Conservation (phyloP, 2,797 vertebrate species). For the Hippopotamyrus pictus region DNA sequence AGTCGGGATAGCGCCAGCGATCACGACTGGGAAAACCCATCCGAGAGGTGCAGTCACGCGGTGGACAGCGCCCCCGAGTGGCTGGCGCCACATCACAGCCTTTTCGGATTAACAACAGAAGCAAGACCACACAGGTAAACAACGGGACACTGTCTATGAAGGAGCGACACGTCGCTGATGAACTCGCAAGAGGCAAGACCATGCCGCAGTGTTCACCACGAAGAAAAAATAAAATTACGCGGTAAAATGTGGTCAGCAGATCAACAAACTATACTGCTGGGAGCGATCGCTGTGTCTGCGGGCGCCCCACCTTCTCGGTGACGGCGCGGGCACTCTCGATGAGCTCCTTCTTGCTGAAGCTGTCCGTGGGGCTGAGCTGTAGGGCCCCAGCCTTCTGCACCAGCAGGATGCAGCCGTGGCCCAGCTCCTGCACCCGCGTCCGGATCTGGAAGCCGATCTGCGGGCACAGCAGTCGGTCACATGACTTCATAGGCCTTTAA, state of each 20-base stretch:
- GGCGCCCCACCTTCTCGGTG: constrained; percentile 81
- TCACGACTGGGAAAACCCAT: constrained; percentile 17
- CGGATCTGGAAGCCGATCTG: constrained; percentile 93
- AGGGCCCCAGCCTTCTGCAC: constrained; percentile 97
- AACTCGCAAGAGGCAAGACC: not conserved
- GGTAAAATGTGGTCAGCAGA: not conserved
- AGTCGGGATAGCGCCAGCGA: not conserved
- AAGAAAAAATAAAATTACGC: not conserved
- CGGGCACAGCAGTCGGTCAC: constrained; percentile 11
- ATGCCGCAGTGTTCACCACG: not conserved
- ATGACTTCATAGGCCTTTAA: not conserved
- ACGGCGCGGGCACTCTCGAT: constrained; percentile 90
- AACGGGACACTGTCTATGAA: not conserved
- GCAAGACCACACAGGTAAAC: not conserved
- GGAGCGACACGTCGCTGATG: not conserved
- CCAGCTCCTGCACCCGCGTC: constrained; percentile 88
- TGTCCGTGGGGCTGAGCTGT: constrained; percentile 86
- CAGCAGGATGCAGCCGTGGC: constrained; percentile 92
- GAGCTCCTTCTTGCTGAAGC: constrained; percentile 90
- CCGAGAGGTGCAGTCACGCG: not conserved
- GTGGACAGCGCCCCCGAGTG: not conserved
- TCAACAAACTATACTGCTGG: not conserved
- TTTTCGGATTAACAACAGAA: not conserved
- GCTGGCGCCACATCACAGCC: not conserved
- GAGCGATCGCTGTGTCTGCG: not conserved